Evolutionary conservation across 2,113 vertebrate species (phyloP).

Genomic region (Nothocercus julius): DNA sequence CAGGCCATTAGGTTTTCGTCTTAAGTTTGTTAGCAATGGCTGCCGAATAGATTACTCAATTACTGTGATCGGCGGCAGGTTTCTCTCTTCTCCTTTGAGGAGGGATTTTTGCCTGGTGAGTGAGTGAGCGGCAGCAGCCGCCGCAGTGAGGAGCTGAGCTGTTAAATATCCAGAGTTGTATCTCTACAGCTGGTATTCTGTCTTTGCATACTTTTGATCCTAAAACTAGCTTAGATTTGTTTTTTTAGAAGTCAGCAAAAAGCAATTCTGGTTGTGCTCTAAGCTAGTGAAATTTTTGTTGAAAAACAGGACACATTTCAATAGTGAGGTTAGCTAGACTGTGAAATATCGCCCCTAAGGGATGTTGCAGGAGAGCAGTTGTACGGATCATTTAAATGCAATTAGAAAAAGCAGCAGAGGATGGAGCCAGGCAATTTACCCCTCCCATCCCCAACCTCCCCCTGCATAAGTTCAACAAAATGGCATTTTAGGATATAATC

Average conservation of each 20-base stretch:
- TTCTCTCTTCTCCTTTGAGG: not conserved
- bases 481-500: conserved; percentile 26
- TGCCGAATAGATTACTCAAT: not conserved
- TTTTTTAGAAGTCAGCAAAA: conserved; percentile 13
- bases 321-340: conserved; percentile 48
- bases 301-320: conserved; percentile 34
- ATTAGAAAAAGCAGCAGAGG: conserved; percentile 67
- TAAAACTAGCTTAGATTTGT: not conserved
- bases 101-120: not conserved
- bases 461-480: conserved; percentile 19
- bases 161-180: not conserved
- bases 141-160: not conserved
- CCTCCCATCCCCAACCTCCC: not conserved
- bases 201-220: not conserved
- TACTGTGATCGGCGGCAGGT: not conserved
- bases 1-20: not conserved
- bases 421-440: conserved; percentile 60
- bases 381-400: conserved; percentile 69
- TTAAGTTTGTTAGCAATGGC: not conserved
- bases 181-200: not conserved
- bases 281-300: not conserved
- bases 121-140: not conserved
- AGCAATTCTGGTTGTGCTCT: not conserved
- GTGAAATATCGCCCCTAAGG: conserved; percentile 66
- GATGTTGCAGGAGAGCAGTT: conserved; percentile 54